Evolutionary conservation across 1,140 invertebrate genomes (phyloP).

Genomic region (Drosophila tani): DNA sequence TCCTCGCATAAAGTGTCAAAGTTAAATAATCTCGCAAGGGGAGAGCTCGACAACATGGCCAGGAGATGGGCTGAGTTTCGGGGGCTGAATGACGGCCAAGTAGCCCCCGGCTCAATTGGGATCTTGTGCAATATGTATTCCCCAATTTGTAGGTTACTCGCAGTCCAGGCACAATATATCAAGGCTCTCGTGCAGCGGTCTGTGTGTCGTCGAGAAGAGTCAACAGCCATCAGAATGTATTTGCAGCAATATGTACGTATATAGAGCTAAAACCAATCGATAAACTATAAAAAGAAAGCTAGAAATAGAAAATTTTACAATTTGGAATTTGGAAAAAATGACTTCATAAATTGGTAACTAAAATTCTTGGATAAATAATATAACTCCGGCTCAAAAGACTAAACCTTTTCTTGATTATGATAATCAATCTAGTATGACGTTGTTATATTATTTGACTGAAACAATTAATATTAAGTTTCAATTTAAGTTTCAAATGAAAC

Average conservation of each 20-base stretch:
- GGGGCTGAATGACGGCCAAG: conserved; percentile 4
- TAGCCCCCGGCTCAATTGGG: conserved; percentile 33
- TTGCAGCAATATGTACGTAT: not conserved
- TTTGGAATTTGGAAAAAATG: not conserved
- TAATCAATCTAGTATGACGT: no score
- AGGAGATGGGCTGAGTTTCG: not conserved
- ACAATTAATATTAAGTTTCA: not conserved
- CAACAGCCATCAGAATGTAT: conserved; percentile 8
- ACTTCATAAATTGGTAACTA: not conserved
- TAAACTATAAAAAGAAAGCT: not conserved
- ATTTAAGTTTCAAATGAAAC: not conserved
- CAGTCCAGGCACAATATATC: not conserved
- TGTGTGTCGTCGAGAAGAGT: conserved; percentile 5
- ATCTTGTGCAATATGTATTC: conserved; percentile 33
- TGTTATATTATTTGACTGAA: no score
- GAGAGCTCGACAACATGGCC: not conserved
- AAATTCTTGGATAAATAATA: no score
- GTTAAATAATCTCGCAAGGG: conserved; percentile 66
- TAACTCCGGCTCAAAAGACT: not conserved
- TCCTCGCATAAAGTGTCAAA: conserved; percentile 76
- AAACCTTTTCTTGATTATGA: no score
- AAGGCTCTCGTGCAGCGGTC: not conserved
- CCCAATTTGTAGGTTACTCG: conserved; percentile 38
- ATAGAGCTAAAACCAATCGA: not conserved
- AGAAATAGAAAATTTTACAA: not conserved